These are phyloP conservation scores for Latrodectus hesperus DNA, from an alignment of 2,888 invertebrate species.

Conservation along the genomic window DNA sequence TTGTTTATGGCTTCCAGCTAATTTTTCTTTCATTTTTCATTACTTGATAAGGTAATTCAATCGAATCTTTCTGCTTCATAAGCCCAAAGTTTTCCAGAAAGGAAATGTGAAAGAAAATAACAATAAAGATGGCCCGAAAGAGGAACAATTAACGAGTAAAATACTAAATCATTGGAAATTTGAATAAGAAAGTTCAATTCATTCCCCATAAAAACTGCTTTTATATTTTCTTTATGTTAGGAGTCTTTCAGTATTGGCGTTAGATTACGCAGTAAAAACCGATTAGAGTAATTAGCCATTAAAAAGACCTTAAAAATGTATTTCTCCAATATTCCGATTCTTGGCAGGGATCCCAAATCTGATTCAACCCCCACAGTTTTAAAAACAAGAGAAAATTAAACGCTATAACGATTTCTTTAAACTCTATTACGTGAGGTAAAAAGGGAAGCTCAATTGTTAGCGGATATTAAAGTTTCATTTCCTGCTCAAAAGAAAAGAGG, in stretches of 20 bases:
- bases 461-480: conserved; percentile 17
- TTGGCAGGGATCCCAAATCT: conserved; percentile 52
- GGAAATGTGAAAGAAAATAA: not conserved
- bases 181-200: conserved; percentile 37
- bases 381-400: conserved; percentile 21
- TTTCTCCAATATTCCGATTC: conserved; percentile 53
- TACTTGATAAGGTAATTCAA: too few relatives aligned
- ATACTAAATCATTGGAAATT: conserved; percentile 48
- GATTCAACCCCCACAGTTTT: conserved; percentile 13
- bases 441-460: not conserved
- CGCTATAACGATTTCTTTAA: conserved; percentile 34
- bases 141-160: not conserved
- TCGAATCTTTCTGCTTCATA: too few relatives aligned
- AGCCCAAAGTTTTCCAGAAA: not conserved
- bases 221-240: conserved; percentile 2
- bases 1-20: too few relatives aligned
- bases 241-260: not conserved
- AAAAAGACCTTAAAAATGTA: conserved; percentile 57
- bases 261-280: conserved; percentile 47
- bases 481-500: not conserved
- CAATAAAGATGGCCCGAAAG: not conserved
- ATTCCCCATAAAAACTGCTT: conserved; percentile 7
- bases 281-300: conserved; percentile 59
- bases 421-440: conserved; percentile 27
- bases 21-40: too few relatives aligned